A percentile compares a stretch with the other conserved stretches of the same genome.
Conservation (phyloP, 2,888 invertebrate genomes). For the Stenodera caucasica region DNA sequence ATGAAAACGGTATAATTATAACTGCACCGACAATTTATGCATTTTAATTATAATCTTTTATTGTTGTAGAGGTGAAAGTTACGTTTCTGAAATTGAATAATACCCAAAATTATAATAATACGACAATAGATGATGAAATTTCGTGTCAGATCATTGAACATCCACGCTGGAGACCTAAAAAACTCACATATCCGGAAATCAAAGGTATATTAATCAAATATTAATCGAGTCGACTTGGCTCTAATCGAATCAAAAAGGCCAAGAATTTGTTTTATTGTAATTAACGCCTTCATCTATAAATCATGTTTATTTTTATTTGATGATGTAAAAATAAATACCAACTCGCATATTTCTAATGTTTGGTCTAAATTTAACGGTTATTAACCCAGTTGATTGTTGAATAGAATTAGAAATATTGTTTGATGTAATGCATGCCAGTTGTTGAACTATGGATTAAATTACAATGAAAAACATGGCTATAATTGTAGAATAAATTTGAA, state of each 20-base stretch:
- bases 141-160: slow-evolving; percentile 43
- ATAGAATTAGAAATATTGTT: neutral
- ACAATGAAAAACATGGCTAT: too few species aligned
- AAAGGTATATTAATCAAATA: slow-evolving; percentile 33
- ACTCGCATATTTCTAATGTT: slow-evolving; percentile 5
- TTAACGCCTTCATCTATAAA: neutral
- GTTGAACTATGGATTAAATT: too few species aligned
- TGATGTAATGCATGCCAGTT: too few species aligned
- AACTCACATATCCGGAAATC: slow-evolving; percentile 36
- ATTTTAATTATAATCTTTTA: slow-evolving; percentile 9
- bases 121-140: slow-evolving; percentile 31
- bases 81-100: slow-evolving; percentile 37
- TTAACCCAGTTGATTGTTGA: slow-evolving; percentile 19
- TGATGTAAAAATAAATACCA: neutral
- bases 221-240: too few species aligned
- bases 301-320: neutral
- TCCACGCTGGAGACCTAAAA: slow-evolving; percentile 44
- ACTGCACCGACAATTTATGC: slow-evolving; percentile 9
- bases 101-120: slow-evolving; percentile 20
- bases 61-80: slow-evolving; percentile 44
- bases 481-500: too few species aligned
- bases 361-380: slow-evolving; percentile 27
- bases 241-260: too few species aligned
- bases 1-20: slow-evolving; percentile 44
- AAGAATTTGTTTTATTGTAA: too few species aligned